A percentile compares a stretch with the other conserved stretches of the same genome.
These are phyloP conservation scores for Linurgus olivaceus DNA, from an alignment of 2,797 vertebrate genomes.

Conservation along the genomic window DNA sequence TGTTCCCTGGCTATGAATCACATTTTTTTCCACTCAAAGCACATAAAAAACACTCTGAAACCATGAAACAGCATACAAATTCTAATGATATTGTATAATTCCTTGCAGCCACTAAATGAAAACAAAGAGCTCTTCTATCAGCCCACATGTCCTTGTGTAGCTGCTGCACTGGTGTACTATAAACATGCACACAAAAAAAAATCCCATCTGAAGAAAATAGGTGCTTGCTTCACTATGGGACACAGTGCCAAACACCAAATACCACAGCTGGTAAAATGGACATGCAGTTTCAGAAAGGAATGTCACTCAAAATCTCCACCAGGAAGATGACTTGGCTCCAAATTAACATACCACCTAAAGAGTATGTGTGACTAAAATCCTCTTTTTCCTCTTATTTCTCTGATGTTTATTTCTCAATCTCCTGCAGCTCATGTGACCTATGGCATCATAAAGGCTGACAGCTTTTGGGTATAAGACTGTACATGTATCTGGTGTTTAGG, in stretches of 20 bases:
- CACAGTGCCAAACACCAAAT: neutral
- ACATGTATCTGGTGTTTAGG: neutral
- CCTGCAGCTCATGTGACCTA: neutral
- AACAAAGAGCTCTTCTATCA: constrained; percentile 28
- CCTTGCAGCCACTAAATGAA: neutral
- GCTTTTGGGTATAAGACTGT: neutral
- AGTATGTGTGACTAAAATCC: constrained; percentile 1
- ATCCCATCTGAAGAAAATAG: neutral
- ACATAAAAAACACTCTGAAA: neutral
- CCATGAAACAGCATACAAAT: neutral
- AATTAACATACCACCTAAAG: neutral
- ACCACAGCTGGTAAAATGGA: neutral
- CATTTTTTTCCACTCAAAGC: neutral
- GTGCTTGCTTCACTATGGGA: neutral
- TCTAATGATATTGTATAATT: neutral
- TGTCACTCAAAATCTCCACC: neutral
- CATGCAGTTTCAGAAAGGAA: neutral
- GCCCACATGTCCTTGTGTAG: neutral
- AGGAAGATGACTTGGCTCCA: neutral
- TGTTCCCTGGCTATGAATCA: neutral
- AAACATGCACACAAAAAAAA: neutral
- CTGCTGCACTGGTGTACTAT: neutral
- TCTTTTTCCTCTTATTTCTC: neutral
- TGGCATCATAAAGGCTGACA: neutral
- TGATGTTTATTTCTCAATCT: neutral